Evolutionary conservation across 2,113 vertebrate genomes (phyloP).

Genomic region (Archocentrus centrarchus): DNA sequence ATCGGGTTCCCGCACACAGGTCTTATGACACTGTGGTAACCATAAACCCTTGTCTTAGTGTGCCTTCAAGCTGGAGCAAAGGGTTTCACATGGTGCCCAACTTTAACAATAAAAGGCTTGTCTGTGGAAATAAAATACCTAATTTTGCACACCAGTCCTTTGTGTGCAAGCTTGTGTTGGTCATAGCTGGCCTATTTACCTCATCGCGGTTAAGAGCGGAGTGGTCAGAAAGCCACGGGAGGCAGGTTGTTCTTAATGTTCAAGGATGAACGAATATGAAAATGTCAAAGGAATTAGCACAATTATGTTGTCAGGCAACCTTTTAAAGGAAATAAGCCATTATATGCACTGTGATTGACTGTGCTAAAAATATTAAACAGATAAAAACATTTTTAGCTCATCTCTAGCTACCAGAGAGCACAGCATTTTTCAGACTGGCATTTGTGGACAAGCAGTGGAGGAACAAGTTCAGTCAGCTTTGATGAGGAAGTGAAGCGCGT

Average conservation of each 20-base stretch:
- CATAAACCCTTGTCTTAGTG: conserved; percentile 57
- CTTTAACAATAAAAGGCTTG: conserved; percentile 55
- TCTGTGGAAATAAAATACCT: neutral
- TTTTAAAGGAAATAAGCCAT: neutral
- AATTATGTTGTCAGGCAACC: neutral
- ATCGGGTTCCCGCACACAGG: conserved; percentile 34
- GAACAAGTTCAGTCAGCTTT: conserved; percentile 42
- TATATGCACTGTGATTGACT: neutral
- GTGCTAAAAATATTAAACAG: neutral
- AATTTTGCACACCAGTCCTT: conserved; percentile 23
- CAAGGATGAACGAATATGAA: neutral
- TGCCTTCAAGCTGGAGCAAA: conserved; percentile 53
- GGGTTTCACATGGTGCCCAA: conserved; percentile 51
- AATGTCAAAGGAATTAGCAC: conserved; percentile 23
- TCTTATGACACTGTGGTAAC: conserved; percentile 71
- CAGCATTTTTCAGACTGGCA: conserved; percentile 25
- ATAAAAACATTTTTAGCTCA: neutral
- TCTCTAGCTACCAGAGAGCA: conserved; percentile 27
- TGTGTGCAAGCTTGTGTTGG: neutral
- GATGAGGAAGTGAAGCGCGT: conserved; percentile 37
- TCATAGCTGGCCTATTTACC: conserved; percentile 47
- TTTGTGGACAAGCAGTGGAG: conserved; percentile 12
- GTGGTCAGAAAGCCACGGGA: neutral
- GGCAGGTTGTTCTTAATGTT: neutral
- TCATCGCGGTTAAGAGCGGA: neutral